Conservation (phyloP, 2,888 invertebrate species). For the Azorinus chamasolen region DNA sequence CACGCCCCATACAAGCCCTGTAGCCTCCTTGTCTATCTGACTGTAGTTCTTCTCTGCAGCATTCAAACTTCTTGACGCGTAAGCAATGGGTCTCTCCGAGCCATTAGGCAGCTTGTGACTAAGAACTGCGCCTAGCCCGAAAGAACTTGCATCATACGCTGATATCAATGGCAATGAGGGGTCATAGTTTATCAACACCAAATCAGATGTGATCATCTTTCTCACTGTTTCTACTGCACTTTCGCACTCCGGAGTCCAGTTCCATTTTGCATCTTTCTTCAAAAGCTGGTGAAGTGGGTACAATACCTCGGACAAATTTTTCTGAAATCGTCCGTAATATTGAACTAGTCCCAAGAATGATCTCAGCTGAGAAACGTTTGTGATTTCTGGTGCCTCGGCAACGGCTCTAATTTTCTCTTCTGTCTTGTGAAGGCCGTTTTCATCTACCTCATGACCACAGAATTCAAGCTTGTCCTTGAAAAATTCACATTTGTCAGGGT, state of each 20-base stretch:
- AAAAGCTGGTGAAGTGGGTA: slow-evolving; percentile 35
- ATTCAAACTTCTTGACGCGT: slow-evolving; percentile 85
- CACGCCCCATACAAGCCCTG: slow-evolving; percentile 84
- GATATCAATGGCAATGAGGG: slow-evolving; percentile 74
- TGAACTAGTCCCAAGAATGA: slow-evolving; percentile 42
- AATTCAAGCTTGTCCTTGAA: slow-evolving; percentile 35
- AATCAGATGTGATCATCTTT: slow-evolving; percentile 59
- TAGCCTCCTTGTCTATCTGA: slow-evolving; percentile 85
- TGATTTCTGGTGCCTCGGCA: slow-evolving; percentile 30
- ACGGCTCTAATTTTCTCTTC: slow-evolving; percentile 38
- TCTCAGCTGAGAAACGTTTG: slow-evolving; percentile 29
- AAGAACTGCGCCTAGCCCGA: slow-evolving; percentile 82
- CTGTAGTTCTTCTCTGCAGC: slow-evolving; percentile 84
- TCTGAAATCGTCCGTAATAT: slow-evolving; percentile 40
- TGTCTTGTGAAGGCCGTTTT: slow-evolving; percentile 45
- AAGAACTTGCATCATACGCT: slow-evolving; percentile 84
- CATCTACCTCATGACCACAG: slow-evolving; percentile 49
- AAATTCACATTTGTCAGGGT: slow-evolving; percentile 46
- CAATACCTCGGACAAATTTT: slow-evolving; percentile 30
- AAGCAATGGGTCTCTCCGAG: slow-evolving; percentile 65
- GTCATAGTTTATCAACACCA: slow-evolving; percentile 80
- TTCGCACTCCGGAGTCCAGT: slow-evolving; percentile 33
- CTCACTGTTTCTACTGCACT: slow-evolving; percentile 63
- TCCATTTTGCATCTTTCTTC: slow-evolving; percentile 24
- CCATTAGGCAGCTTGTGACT: slow-evolving; percentile 50